Evolutionary conservation across 2,888 invertebrate species (phyloP).

Genomic region (Aphidoletes aphidimyza): DNA sequence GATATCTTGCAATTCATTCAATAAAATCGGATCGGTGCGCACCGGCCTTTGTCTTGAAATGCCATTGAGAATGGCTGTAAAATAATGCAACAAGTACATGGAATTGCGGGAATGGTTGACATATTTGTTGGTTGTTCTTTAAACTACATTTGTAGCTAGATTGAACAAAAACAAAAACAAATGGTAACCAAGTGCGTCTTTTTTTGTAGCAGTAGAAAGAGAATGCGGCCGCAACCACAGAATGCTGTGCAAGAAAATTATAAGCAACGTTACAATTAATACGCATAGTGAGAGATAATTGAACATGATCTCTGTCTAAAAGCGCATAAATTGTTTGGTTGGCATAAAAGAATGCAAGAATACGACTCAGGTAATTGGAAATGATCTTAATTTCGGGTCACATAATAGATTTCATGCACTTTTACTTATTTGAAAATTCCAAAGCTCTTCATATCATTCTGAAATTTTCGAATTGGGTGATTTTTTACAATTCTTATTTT

Average conservation of each 20-base stretch:
- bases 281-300: constrained; percentile 49
- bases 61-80: neutral
- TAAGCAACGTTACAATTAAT: neutral
- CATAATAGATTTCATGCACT: no score
- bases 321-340: constrained; percentile 2
- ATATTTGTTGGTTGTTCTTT: constrained; percentile 27
- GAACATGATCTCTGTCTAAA: constrained; percentile 32
- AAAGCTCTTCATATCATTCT: no score
- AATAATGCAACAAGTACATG: neutral
- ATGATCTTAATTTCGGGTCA: no score
- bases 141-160: neutral
- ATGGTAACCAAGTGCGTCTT: neutral
- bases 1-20: neutral
- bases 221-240: no score
- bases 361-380: no score
- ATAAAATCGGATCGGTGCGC: no score
- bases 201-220: no score
- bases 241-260: constrained; percentile 22
- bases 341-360: no score
- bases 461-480: no score
- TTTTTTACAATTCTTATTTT: no score
- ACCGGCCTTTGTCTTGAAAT: no score
- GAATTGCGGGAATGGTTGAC: neutral
- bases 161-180: neutral
- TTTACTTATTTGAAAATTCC: no score